Conservation (phyloP, 1,140 invertebrate species). For the Cherax destructor region DNA sequence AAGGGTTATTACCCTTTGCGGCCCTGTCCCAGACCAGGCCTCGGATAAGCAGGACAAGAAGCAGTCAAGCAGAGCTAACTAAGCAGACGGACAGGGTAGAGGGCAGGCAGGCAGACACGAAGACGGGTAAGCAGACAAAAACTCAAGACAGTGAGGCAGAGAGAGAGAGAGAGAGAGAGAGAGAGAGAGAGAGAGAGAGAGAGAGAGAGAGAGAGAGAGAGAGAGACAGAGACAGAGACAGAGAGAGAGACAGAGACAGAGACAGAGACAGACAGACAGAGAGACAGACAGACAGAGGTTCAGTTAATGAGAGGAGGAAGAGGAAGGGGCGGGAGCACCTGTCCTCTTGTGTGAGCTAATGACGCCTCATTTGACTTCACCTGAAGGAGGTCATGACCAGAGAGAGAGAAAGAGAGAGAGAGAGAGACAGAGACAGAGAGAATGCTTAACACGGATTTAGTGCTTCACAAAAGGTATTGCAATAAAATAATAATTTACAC, state of each 20-base stretch:
- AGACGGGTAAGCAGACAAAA: not conserved
- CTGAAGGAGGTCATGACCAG: not conserved
- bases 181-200: conserved; percentile 24
- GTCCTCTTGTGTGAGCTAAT: no score
- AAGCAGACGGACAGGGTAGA: no score
- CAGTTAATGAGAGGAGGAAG: not conserved
- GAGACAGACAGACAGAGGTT: not conserved
- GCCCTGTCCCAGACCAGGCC: no score
- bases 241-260: not conserved
- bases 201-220: conserved; percentile 22
- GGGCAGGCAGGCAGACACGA: no score
- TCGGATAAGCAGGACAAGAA: no score
- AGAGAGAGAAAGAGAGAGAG: not conserved
- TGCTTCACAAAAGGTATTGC: no score
- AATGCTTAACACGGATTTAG: not conserved
- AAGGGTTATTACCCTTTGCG: no score
- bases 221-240: not conserved
- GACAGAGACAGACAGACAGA: not conserved
- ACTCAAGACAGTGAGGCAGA: not conserved
- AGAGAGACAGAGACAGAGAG: not conserved
- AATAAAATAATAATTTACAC: no score
- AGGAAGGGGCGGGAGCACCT: not conserved
- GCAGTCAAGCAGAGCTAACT: no score
- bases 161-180: conserved; percentile 21
- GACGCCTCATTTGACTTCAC: no score